Percentiles rank a stretch among this genome's conserved stretches.
phyloP scores from a whole-genome alignment of 2,797 vertebrate species.

The Pseudocheirus occidentalis region DNA sequence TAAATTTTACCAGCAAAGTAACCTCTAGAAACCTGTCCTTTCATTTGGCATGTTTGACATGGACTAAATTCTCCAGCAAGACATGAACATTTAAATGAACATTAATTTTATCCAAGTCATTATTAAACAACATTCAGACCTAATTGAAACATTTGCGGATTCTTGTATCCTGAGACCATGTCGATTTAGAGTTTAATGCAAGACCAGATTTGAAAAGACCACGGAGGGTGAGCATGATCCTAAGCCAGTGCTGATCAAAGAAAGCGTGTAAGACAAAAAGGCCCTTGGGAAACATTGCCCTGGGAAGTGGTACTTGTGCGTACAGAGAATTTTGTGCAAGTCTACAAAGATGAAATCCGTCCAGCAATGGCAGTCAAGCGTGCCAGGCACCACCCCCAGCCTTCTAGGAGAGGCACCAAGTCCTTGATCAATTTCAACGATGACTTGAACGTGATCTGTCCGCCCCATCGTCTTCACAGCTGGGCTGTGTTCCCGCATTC shows the following conservation, averaged over 20 bases:
- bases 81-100: slow-evolving; percentile 56
- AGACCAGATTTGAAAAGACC: slow-evolving; percentile 75
- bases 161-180: slow-evolving; percentile 65
- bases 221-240: slow-evolving; percentile 78
- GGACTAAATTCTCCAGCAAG: slow-evolving; percentile 50
- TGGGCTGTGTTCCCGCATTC: slow-evolving; percentile 42
- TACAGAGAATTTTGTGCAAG: slow-evolving; percentile 70
- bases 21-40: slow-evolving; percentile 41
- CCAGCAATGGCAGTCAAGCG: slow-evolving; percentile 41
- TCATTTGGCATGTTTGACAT: slow-evolving; percentile 52
- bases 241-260: slow-evolving; percentile 81
- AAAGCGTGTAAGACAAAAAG: slow-evolving; percentile 71
- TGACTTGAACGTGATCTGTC: slow-evolving; percentile 41
- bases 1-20: slow-evolving; percentile 48
- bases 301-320: slow-evolving; percentile 69
- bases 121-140: slow-evolving; percentile 67
- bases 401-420: not conserved
- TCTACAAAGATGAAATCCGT: slow-evolving; percentile 61
- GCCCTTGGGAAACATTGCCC: slow-evolving; percentile 79
- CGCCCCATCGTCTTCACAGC: slow-evolving; percentile 34
- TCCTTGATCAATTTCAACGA: slow-evolving; percentile 44
- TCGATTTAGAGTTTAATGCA: slow-evolving; percentile 67
- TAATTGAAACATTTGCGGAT: slow-evolving; percentile 68
- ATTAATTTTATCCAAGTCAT: slow-evolving; percentile 52
- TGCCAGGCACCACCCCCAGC: slow-evolving; percentile 45